Percentiles rank a stretch among this genome's conserved stretches.
Conservation (phyloP, 2,797 vertebrate genomes). For the Chelon auratus region DNA sequence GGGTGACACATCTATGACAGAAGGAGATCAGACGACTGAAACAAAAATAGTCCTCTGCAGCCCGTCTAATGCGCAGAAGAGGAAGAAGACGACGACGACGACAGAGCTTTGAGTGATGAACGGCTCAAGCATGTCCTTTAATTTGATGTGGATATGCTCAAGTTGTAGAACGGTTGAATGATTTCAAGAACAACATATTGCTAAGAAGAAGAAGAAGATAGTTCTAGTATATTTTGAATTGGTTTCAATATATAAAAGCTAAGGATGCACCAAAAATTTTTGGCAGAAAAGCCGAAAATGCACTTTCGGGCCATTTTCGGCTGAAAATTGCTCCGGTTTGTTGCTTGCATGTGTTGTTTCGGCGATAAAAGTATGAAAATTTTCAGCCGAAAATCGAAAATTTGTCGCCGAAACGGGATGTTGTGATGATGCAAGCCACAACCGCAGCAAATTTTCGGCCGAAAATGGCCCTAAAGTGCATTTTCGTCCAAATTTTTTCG, state of each 20-base stretch:
- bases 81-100: neutral
- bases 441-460: too few relatives aligned
- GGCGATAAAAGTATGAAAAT: too few relatives aligned
- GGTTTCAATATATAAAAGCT: neutral
- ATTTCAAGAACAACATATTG: neutral
- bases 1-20: neutral
- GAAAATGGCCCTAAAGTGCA: too few relatives aligned
- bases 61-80: neutral
- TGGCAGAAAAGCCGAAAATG: too few relatives aligned
- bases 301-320: too few relatives aligned
- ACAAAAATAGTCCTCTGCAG: conserved; percentile 16
- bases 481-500: too few relatives aligned
- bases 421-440: too few relatives aligned
- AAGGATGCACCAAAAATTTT: too few relatives aligned
- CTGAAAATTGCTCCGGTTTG: too few relatives aligned
- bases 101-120: neutral
- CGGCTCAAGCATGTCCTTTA: neutral
- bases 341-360: too few relatives aligned
- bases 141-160: conserved; percentile 20
- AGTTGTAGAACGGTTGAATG: conserved; percentile 19
- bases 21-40: neutral
- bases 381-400: too few relatives aligned
- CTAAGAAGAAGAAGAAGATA: neutral
- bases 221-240: neutral
- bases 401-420: too few relatives aligned